Conservation (phyloP, 2,888 invertebrate genomes). For the Melikaiella ostensackeni region DNA sequence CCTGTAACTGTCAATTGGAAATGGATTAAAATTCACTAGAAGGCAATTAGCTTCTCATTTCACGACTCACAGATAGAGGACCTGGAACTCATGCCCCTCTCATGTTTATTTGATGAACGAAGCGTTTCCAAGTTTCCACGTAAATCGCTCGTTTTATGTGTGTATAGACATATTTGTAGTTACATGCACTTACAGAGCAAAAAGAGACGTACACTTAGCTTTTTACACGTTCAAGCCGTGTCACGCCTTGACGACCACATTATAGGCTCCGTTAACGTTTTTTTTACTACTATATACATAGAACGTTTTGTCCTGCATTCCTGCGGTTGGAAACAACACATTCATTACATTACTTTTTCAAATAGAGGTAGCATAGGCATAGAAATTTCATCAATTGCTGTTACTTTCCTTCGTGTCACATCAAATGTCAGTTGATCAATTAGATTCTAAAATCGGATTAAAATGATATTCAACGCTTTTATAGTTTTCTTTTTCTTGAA, state of each 20-base stretch:
- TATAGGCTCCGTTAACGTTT: conserved; percentile 72
- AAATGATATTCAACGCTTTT: no score
- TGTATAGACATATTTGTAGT: conserved; percentile 29
- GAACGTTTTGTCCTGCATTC: background rate
- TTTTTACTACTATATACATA: conserved; percentile 45
- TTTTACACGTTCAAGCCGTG: conserved; percentile 50
- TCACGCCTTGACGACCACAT: conserved; percentile 72
- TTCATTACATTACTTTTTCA: background rate
- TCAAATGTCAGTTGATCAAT: no score
- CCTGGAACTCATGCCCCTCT: background rate
- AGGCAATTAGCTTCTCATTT: conserved; percentile 6
- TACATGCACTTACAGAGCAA: conserved; percentile 18
- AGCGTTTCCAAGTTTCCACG: conserved; percentile 18
- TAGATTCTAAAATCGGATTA: no score
- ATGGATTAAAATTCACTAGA: background rate
- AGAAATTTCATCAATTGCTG: no score
- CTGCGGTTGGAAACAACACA: background rate
- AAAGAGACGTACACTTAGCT: conserved; percentile 24
- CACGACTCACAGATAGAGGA: background rate
- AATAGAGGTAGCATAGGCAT: no score
- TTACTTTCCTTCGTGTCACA: no score
- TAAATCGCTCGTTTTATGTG: conserved; percentile 17
- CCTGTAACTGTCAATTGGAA: conserved; percentile 5
- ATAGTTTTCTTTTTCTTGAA: no score
- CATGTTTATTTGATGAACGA: conserved; percentile 25